Base-by-base conservation (phyloP, 2,888 invertebrate genomes). In the Watsonalla binaria region DNA sequence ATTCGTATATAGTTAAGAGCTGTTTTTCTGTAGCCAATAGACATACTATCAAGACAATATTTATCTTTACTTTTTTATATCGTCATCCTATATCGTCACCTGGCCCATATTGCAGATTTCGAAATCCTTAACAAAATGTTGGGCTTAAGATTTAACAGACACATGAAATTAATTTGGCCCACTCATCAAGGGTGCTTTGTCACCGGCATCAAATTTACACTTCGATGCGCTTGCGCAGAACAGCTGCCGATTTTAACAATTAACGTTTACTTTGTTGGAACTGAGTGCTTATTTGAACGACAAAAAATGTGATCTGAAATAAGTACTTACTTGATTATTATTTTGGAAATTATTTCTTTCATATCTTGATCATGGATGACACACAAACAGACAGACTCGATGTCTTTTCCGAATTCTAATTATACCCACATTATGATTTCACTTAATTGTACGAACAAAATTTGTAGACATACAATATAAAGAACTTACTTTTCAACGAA, bases 211-310 rank as follows among this genome's bases (percentile, higher is more conserved):
- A 68, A 79, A 72, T 82, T 84, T 76, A 80, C 82, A 81, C 80
- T 72, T 66, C 71, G 78, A 66, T 84, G 84, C 79, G 78, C 70
- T 62, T 62, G 65, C 68, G 70, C 68, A 68, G 64, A 59, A 70
- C 88, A 88, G 87, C 89, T 89, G 89, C 80, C 75, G 78, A 78
- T 81, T 75, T 73, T 73, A 82, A 84, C 82, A 82, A 84, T 84
- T 82, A 77, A 73, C 70, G 63, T 66, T 61, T 68, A 76, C 72
- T 77, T 8, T 42, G 42, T 42, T 42, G 42, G 8, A 11, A 42
- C 5, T 42, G 42, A 11, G 11, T 42, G 11, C 42, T 42, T 11
- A 11, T 42, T 11, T 42, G 4, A 11, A 11, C 5, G 11, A 42
- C 11, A 11, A 11, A 42, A 8, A 8, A 42, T 11, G 2, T 42